Evolutionary conservation across 2,888 invertebrate species (phyloP).

Genomic region (Ceramica pisi): DNA sequence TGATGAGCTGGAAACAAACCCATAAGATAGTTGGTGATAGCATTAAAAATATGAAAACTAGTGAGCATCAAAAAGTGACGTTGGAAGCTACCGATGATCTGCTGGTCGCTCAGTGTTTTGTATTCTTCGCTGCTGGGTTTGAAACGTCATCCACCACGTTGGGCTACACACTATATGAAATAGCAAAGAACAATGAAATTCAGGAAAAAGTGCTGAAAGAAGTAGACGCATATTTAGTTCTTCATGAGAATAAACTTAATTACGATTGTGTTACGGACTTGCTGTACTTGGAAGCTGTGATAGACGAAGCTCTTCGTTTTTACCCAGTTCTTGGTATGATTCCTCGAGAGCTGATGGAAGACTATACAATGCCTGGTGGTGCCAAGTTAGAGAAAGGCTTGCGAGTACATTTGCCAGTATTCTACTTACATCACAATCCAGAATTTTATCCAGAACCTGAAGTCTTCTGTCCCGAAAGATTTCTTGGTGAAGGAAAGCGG

Average conservation of each 20-base stretch:
- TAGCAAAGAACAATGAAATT: constrained; percentile 56
- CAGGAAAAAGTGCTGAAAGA: constrained; percentile 51
- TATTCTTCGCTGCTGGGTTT: constrained; percentile 64
- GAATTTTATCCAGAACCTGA: constrained; percentile 74
- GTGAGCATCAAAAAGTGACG: constrained; percentile 44
- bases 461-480: constrained; percentile 73
- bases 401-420: constrained; percentile 73
- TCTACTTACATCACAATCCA: constrained; percentile 71
- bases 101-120: constrained; percentile 60
- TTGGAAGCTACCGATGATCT: constrained; percentile 54
- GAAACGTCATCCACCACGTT: constrained; percentile 62
- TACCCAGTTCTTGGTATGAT: constrained; percentile 73
- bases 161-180: constrained; percentile 53
- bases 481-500: constrained; percentile 67
- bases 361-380: constrained; percentile 73
- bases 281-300: constrained; percentile 72
- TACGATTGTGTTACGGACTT: constrained; percentile 66
- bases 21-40: constrained; percentile 69
- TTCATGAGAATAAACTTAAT: constrained; percentile 53
- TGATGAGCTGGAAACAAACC: constrained; percentile 60
- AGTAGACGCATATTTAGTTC: constrained; percentile 52
- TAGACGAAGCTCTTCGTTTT: constrained; percentile 72
- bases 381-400: constrained; percentile 68
- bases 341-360: constrained; percentile 71
- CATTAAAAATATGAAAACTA: constrained; percentile 53